Evolutionary conservation across 2,888 invertebrate genomes (phyloP), one percentile per base, ranked within the genome.

Genomic region (Erebia aethiops): DNA sequence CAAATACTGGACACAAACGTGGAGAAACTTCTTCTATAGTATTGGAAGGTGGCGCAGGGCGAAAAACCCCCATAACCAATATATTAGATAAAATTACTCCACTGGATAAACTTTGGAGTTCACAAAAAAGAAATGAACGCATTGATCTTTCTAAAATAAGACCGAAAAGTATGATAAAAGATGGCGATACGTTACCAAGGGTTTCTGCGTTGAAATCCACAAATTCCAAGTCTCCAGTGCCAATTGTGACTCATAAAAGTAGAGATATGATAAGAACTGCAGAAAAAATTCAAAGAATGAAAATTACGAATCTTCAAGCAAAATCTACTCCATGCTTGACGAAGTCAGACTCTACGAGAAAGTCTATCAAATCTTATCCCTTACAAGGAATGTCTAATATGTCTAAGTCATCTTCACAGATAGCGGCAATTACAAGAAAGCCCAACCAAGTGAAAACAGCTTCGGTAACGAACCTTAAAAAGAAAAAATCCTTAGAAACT

Each of bases 101-200:
- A 2, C 89, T 95, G 78, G 95, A 95, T 80, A 94, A 95, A 77
- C 78, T 93, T 46, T 94, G 94, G 93, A 88, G 91, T 79, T 85
- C 92, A 65, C 92, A 93, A 79, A 92, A 91, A 78, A 84, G 93
- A 75, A 92, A 92, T 79, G 92, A 92, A 82, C 87, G 87, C 14
- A 89, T 92, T 67, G 90, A 92, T 77, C 71, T 87, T 57, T 74
- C 84, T 57, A 93, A 92, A 85, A 77, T 84, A 60, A 83, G 78
- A 78, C 79, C 81, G 41, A 88, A 87, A 58, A 67, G 57, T 49
- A 2, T 67, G 11, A 9, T 49, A 14, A 67, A 26, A 67, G 21
- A 67, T 58, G 46, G 58, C 2, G 67, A 67, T 10, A 26, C 58
- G 5, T 26, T 49, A 26, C n/a, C 67, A n/a, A 67, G 26, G 63